Conservation (phyloP, 2,888 invertebrate genomes). For the Apantesis nais region DNA sequence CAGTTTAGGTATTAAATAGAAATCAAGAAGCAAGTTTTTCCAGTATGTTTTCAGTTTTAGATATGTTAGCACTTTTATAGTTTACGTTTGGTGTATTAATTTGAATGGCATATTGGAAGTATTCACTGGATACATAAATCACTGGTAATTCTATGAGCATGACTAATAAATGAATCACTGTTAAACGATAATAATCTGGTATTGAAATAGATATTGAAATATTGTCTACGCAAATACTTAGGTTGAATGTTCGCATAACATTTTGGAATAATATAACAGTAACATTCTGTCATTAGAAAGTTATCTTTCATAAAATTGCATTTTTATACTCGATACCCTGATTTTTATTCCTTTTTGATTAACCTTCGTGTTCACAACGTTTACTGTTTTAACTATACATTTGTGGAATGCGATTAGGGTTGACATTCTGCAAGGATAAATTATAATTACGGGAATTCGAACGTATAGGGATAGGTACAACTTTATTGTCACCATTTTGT, state of each 20-base stretch:
- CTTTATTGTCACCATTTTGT: too few relatives aligned
- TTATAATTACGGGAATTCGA: too few relatives aligned
- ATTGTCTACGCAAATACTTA: too few relatives aligned
- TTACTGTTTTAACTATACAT: background rate
- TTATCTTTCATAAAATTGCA: too few relatives aligned
- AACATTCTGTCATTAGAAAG: too few relatives aligned
- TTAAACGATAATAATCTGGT: background rate
- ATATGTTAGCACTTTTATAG: conserved; percentile 10
- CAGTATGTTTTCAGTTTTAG: conserved; percentile 36
- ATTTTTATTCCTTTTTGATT: too few relatives aligned
- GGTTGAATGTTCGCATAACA: too few relatives aligned
- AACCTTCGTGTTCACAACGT: too few relatives aligned
- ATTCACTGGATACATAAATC: conserved; percentile 2
- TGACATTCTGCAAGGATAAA: background rate
- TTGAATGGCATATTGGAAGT: conserved; percentile 27
- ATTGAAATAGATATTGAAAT: too few relatives aligned
- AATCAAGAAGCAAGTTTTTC: conserved; percentile 16
- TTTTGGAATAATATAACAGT: too few relatives aligned
- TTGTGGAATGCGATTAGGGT: background rate
- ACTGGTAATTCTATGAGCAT: background rate
- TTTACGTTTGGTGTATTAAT: conserved; percentile 22
- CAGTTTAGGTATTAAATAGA: background rate
- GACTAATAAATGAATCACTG: background rate
- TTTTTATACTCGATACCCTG: too few relatives aligned
- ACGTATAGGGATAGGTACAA: too few relatives aligned